Percentiles rank a stretch among this genome's conserved stretches.
Conservation (phyloP, 2,797 vertebrate genomes). For the Spondyliosoma cantharus region DNA sequence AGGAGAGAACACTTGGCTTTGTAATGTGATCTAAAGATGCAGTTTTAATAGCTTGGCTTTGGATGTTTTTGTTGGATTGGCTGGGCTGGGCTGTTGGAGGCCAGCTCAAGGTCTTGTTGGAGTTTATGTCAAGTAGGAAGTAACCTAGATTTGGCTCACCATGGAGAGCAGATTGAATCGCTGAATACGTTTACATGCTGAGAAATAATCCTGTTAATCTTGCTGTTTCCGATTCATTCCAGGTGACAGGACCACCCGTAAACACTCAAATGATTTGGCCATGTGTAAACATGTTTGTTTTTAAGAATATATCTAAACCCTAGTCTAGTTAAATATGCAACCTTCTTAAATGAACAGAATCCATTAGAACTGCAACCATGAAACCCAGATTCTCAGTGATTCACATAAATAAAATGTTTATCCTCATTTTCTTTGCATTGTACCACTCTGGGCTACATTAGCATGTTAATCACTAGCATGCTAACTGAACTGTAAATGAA, state of each 20-base stretch:
- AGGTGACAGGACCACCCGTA: slow-evolving; percentile 2
- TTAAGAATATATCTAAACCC: not conserved
- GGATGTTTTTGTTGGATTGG: slow-evolving; percentile 54
- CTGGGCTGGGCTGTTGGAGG: slow-evolving; percentile 44
- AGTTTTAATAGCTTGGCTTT: slow-evolving; percentile 72
- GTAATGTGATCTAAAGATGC: slow-evolving; percentile 78
- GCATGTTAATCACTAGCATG: not conserved
- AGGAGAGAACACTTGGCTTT: slow-evolving; percentile 72
- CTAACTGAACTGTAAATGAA: not conserved
- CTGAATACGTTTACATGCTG: slow-evolving; percentile 23
- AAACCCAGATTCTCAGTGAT: slow-evolving; percentile 1
- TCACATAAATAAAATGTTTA: not conserved
- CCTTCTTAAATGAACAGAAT: not conserved
- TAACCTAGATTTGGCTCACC: slow-evolving; percentile 43
- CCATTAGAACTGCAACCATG: not conserved
- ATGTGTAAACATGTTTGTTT: slow-evolving; percentile 6
- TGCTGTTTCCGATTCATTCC: not conserved
- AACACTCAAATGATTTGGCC: slow-evolving; percentile 4
- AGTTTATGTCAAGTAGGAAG: slow-evolving; percentile 49
- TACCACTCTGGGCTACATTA: not conserved
- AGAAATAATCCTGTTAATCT: slow-evolving; percentile 36
- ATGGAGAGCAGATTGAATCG: slow-evolving; percentile 13
- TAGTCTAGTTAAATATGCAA: not conserved
- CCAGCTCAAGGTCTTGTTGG: slow-evolving; percentile 46
- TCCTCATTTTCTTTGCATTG: not conserved